A percentile compares a stretch with the other conserved stretches of the same genome.
Evolutionary conservation across 2,888 invertebrate genomes (phyloP).

Genomic region (Sarcophaga subvicina): DNA sequence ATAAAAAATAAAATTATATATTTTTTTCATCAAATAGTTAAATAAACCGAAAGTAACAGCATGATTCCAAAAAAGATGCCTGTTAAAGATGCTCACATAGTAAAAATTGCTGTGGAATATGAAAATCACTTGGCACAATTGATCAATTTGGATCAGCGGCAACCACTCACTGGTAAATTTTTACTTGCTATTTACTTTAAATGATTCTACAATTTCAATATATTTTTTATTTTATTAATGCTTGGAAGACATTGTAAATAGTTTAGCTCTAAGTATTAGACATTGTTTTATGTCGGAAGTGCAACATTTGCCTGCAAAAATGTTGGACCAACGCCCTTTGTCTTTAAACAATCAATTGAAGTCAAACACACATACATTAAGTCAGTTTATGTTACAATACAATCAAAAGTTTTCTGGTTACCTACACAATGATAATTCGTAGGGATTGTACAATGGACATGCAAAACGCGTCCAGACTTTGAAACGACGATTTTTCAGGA

Average conservation of each 20-base stretch:
- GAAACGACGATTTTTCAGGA: no score
- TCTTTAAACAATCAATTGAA: slow-evolving; percentile 7
- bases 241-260: not conserved
- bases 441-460: no score
- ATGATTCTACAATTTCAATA: not conserved
- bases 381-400: not conserved
- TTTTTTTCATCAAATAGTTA: not conserved
- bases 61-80: slow-evolving; percentile 86
- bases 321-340: slow-evolving; percentile 64
- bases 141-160: slow-evolving; percentile 94
- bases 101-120: slow-evolving; percentile 95
- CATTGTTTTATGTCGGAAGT: not conserved
- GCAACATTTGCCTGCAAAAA: no score
- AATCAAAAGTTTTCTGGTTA: no score
- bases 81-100: slow-evolving; percentile 91
- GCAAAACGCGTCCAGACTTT: no score
- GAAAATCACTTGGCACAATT: slow-evolving; percentile 87
- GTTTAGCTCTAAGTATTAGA: not conserved
- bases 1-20: not conserved
- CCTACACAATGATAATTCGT: no score
- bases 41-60: slow-evolving; percentile 47
- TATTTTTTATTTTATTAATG: not conserved
- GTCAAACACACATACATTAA: slow-evolving; percentile 2
- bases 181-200: not conserved
- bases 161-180: slow-evolving; percentile 87